Conservation (phyloP, 92 coral and sea anemone genomes). For the Porites divaricata region DNA sequence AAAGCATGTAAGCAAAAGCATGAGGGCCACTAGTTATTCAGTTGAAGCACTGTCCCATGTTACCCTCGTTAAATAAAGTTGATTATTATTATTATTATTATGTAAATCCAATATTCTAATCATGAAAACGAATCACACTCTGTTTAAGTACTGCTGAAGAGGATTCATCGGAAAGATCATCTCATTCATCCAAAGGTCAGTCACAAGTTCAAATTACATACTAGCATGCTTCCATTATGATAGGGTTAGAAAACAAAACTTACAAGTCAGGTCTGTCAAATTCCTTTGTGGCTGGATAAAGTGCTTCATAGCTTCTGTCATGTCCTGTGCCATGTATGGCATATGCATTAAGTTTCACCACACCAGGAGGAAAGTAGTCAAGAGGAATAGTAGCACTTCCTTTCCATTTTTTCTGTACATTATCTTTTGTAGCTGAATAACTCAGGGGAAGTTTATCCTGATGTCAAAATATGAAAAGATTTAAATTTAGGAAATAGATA, state of each 20-base stretch:
- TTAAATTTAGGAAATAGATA: neutral
- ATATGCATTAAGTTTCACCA: conserved; percentile 84
- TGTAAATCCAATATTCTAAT: too few species aligned
- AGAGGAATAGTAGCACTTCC: conserved; percentile 86
- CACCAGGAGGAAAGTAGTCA: conserved; percentile 91
- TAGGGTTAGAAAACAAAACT: conserved; percentile 33
- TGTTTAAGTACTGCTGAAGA: too few species aligned
- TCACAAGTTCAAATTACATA: too few species aligned
- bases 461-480: neutral
- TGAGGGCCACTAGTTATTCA: too few species aligned
- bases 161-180: too few species aligned
- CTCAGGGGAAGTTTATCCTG: conserved; percentile 84
- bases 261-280: conserved; percentile 90
- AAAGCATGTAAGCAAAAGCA: too few species aligned
- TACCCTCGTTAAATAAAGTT: too few species aligned
- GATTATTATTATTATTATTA: too few species aligned
- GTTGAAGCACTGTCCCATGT: too few species aligned
- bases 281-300: conserved; percentile 80
- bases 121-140: too few species aligned
- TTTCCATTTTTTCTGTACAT: conserved; percentile 70
- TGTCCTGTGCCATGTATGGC: conserved; percentile 96
- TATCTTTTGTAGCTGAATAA: conserved; percentile 58
- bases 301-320: conserved; percentile 83
- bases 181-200: too few species aligned
- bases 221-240: too few species aligned